Evolutionary conservation across 2,113 vertebrate genomes (phyloP).

Genomic region (Istiophorus platypterus): DNA sequence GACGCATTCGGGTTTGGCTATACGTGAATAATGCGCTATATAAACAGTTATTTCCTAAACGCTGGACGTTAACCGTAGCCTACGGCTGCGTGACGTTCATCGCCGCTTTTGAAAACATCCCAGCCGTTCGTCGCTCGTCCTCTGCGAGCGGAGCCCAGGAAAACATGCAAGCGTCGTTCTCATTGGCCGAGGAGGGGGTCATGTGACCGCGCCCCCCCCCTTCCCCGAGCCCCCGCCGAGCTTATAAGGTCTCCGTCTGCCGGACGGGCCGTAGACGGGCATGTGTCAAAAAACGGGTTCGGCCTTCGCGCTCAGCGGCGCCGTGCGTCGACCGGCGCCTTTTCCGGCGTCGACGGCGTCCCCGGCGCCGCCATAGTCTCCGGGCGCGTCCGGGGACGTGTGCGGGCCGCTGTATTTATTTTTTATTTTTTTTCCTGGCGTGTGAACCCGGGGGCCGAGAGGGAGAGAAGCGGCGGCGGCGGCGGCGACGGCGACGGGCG

Average conservation of each 20-base stretch:
- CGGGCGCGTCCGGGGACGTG: too few species aligned
- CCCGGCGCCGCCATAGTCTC: too few species aligned
- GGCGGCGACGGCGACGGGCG: conserved; percentile 63
- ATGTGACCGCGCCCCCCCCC: too few species aligned
- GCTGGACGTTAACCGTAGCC: conserved; percentile 74
- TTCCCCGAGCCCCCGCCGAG: conserved; percentile 59
- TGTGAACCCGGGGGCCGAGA: conserved; percentile 36
- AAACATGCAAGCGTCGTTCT: conserved; percentile 75
- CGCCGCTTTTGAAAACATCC: conserved; percentile 87
- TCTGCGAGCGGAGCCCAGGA: conserved; percentile 84
- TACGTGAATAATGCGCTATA: conserved; percentile 44
- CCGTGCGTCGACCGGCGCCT: conserved; percentile 22
- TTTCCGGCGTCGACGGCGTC: too few species aligned
- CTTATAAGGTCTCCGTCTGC: conserved; percentile 77
- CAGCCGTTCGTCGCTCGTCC: conserved; percentile 78
- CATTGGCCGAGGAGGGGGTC: conserved; percentile 74
- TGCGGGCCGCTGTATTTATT: too few species aligned
- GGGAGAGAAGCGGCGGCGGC: too few species aligned
- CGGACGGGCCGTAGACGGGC: conserved; percentile 64
- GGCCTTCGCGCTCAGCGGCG: conserved; percentile 25
- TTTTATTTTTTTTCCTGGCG: too few species aligned
- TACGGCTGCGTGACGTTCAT: conserved; percentile 83
- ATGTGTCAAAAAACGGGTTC: conserved; percentile 71
- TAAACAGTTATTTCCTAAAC: conserved; percentile 67
- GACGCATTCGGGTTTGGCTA: conserved; percentile 57